These are phyloP conservation scores for Suncus etruscus DNA, from an alignment of 2,113 vertebrate genomes.

Conservation along the genomic window DNA sequence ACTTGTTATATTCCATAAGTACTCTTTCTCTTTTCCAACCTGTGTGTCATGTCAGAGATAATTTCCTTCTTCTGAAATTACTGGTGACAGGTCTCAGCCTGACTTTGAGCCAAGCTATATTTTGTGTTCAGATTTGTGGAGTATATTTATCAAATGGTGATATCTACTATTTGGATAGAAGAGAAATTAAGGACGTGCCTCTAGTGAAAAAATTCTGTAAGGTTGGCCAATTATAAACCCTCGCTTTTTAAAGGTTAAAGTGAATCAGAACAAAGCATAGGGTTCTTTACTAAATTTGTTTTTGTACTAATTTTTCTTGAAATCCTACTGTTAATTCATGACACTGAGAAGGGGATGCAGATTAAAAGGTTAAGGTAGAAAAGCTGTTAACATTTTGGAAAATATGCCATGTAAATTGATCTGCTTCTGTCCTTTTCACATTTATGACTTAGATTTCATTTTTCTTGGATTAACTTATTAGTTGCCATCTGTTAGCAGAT, in stretches of 20 bases:
- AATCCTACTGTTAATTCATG: neutral
- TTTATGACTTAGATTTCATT: neutral
- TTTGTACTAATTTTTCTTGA: neutral
- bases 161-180: neutral
- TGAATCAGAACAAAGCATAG: neutral
- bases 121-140: neutral
- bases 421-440: neutral
- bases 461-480: slow-evolving; percentile 13
- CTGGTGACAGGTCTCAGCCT: neutral
- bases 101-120: slow-evolving; percentile 7
- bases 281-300: neutral
- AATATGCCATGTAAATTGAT: neutral
- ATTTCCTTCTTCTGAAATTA: slow-evolving; percentile 16
- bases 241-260: neutral
- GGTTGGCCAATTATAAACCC: neutral
- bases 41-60: neutral
- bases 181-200: neutral
- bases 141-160: neutral
- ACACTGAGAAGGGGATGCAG: neutral
- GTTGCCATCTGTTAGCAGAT: slow-evolving; percentile 2
- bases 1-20: slow-evolving; percentile 20
- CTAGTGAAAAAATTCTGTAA: neutral
- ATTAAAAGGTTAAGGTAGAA: slow-evolving; percentile 30
- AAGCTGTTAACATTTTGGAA: neutral
- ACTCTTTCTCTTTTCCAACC: slow-evolving; percentile 29